Evolutionary conservation across 2,797 vertebrate genomes (phyloP).

Genomic region (Gymnocypris eckloni): DNA sequence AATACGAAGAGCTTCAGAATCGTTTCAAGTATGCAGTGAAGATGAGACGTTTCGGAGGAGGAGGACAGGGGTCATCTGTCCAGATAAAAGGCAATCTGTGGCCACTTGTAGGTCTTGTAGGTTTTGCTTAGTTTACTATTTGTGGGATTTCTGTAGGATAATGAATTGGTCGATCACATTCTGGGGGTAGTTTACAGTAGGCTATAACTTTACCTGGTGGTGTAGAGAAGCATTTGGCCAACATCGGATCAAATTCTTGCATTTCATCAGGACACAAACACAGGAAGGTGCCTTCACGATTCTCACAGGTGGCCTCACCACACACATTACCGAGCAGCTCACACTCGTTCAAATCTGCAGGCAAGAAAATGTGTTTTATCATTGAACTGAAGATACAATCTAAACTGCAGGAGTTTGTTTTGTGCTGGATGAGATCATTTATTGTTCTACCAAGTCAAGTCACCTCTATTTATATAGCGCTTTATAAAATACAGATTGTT

Average conservation of each 20-base stretch:
- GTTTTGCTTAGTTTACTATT: neutral
- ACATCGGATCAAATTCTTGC: conserved; percentile 90
- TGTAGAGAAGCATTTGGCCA: conserved; percentile 84
- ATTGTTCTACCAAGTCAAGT: conserved; percentile 1
- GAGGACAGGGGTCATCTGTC: neutral
- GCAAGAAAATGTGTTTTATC: conserved; percentile 38
- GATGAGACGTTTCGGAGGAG: neutral
- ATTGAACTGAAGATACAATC: conserved; percentile 3
- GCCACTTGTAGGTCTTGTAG: neutral
- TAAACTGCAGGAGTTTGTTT: neutral
- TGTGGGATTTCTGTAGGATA: neutral
- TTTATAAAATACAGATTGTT: neutral
- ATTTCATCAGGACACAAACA: conserved; percentile 87
- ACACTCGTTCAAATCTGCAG: conserved; percentile 94
- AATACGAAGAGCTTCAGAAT: conserved; percentile 38
- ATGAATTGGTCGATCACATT: neutral
- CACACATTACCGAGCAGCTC: conserved; percentile 90
- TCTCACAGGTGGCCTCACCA: conserved; percentile 92
- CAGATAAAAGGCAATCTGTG: conserved; percentile 15
- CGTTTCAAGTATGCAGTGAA: neutral
- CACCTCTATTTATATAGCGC: neutral
- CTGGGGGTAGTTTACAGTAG: neutral
- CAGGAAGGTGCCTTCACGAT: conserved; percentile 89
- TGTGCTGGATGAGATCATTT: neutral
- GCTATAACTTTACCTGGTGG: conserved; percentile 79